Conservation (phyloP, 2,113 vertebrate species). For the Phasianus colchicus region DNA sequence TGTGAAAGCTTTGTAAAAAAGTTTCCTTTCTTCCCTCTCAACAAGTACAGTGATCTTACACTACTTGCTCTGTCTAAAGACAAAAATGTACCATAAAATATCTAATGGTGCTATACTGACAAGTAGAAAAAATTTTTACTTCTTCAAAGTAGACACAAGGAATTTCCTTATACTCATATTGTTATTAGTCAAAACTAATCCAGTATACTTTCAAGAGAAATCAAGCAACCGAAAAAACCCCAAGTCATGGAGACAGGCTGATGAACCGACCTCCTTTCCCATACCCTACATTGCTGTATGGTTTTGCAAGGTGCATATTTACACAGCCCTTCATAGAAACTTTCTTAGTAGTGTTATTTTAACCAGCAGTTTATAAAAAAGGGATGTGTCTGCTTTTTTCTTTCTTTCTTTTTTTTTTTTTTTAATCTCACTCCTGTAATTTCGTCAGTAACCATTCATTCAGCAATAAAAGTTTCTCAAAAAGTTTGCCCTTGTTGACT, state of each 20-base stretch:
- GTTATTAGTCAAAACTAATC: not conserved
- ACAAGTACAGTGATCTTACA: not conserved
- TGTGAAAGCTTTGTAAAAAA: not conserved
- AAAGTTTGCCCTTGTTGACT: not conserved
- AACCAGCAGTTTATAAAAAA: not conserved
- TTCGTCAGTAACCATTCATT: not conserved
- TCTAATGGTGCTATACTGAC: not conserved
- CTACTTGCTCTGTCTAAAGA: not conserved
- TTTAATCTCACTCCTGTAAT: not conserved
- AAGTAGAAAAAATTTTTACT: not conserved
- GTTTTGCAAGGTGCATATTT: not conserved
- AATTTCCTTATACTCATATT: not conserved
- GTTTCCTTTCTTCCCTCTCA: not conserved
- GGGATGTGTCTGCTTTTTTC: not conserved
- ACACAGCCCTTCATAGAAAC: not conserved
- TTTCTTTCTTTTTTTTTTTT: not conserved
- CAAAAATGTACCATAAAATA: not conserved
- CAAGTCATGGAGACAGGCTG: not conserved
- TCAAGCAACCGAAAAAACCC: not conserved
- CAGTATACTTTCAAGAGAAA: not conserved
- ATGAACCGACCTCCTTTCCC: fast-evolving
- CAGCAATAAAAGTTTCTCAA: not conserved
- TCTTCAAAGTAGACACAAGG: not conserved
- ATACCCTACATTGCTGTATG: not conserved
- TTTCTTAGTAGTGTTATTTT: not conserved